phyloP scores from a whole-genome alignment of 92 coral and sea anemone genomes.

The Umimayanthus kanabou region DNA sequence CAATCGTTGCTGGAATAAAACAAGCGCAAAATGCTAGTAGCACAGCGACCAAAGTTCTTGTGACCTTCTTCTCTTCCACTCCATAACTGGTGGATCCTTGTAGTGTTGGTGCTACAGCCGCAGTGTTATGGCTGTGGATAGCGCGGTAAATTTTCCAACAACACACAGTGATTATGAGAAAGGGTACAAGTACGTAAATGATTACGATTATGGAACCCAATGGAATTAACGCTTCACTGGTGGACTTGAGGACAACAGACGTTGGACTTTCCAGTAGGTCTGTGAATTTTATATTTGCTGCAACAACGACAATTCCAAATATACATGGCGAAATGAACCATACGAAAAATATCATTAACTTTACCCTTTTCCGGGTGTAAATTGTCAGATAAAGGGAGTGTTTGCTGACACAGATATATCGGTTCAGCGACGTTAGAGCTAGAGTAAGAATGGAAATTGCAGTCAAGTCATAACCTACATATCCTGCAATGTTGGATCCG shows the following conservation, averaged over 20 bases:
- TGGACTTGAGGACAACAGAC: background rate
- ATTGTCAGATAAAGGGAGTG: background rate
- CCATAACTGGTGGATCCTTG: no score
- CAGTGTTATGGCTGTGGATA: no score
- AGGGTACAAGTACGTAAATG: background rate
- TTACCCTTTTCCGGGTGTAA: constrained; percentile 1
- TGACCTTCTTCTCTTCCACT: no score
- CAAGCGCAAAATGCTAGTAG: no score
- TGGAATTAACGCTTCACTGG: background rate
- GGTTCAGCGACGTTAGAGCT: background rate
- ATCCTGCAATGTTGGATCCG: background rate
- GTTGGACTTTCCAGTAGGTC: background rate
- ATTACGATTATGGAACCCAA: background rate
- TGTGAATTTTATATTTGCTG: background rate
- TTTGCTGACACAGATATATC: background rate
- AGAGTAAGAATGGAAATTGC: background rate
- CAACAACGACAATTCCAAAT: background rate
- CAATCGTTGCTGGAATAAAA: background rate
- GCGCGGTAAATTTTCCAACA: no score
- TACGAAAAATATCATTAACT: background rate
- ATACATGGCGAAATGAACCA: background rate
- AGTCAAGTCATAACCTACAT: background rate
- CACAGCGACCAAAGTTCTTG: no score
- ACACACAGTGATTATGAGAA: background rate
- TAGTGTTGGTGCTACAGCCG: no score